Conservation (phyloP, 2,113 vertebrate genomes). For the Columba livia region DNA sequence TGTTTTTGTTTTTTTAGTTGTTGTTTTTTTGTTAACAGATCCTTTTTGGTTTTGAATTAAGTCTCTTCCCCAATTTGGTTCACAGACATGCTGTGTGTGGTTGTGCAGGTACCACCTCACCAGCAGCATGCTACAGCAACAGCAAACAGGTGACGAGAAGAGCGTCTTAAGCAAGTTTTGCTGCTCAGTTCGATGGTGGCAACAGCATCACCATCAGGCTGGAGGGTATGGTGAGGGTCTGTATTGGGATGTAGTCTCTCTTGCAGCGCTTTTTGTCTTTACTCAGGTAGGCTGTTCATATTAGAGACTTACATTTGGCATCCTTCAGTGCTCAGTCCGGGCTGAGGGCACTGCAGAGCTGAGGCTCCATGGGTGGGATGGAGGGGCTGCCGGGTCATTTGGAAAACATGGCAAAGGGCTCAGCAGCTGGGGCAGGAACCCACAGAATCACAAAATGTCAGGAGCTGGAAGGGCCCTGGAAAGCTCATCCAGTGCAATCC, state of each 20-base stretch:
- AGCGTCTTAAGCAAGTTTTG: neutral
- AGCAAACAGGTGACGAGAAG: neutral
- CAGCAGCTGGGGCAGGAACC: too few relatives aligned
- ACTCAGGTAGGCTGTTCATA: neutral
- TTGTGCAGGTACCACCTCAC: neutral
- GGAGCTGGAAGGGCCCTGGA: too few relatives aligned
- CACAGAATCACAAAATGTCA: too few relatives aligned
- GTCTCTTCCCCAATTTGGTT: neutral
- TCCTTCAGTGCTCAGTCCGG: fast-evolving
- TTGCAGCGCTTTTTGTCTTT: neutral
- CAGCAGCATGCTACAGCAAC: neutral
- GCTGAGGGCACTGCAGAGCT: neutral
- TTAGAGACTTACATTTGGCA: neutral
- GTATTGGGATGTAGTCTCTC: neutral
- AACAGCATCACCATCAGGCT: fast-evolving
- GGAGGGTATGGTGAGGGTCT: neutral
- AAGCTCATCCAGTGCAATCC: too few relatives aligned
- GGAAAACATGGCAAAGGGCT: too few relatives aligned
- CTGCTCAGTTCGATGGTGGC: neutral
- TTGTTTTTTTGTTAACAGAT: neutral
- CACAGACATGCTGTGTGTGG: fast-evolving
- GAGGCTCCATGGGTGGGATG: too few relatives aligned
- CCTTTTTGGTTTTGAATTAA: neutral
- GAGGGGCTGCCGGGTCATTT: too few relatives aligned
- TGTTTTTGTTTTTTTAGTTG: too few relatives aligned